These are phyloP conservation scores for Choloepus didactylus DNA, from an alignment of 2,797 vertebrate species.

Conservation along the genomic window DNA sequence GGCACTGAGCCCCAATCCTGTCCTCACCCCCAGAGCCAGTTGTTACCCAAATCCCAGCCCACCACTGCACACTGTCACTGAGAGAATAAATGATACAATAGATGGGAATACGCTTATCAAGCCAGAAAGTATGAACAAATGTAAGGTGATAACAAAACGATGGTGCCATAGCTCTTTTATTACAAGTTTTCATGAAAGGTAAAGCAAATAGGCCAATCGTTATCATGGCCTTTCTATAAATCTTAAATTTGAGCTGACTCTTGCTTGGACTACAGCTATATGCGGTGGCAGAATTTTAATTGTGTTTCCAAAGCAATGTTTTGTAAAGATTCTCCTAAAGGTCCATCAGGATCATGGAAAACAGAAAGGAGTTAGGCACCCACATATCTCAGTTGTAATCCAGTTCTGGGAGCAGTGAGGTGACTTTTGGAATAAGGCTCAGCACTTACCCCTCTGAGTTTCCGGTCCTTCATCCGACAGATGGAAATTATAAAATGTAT, in stretches of 20 bases:
- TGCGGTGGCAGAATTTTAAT: not conserved
- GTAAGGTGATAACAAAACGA: not conserved
- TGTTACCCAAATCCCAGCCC: not conserved
- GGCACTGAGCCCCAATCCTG: too few relatives aligned
- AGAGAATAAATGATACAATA: not conserved
- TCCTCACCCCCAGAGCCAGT: not conserved
- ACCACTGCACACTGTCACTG: not conserved
- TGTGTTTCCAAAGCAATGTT: not conserved
- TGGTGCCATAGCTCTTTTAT: not conserved
- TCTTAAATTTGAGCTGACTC: not conserved
- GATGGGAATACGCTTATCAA: not conserved
- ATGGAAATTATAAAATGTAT: not conserved
- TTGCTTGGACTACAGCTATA: not conserved
- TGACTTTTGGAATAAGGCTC: not conserved
- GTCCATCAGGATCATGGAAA: not conserved
- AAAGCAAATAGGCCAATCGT: not conserved
- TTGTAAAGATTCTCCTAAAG: not conserved
- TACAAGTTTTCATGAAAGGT: not conserved
- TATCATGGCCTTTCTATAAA: not conserved
- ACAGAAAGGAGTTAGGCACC: not conserved
- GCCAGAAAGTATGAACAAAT: not conserved
- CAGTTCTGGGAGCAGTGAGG: not conserved
- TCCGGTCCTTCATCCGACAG: not conserved
- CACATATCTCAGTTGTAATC: not conserved
- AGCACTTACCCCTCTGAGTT: not conserved